Evolutionary conservation across 2,888 invertebrate genomes (phyloP), one percentile per base, ranked within the genome.

Genomic region (Drosophila neotestacea): DNA sequence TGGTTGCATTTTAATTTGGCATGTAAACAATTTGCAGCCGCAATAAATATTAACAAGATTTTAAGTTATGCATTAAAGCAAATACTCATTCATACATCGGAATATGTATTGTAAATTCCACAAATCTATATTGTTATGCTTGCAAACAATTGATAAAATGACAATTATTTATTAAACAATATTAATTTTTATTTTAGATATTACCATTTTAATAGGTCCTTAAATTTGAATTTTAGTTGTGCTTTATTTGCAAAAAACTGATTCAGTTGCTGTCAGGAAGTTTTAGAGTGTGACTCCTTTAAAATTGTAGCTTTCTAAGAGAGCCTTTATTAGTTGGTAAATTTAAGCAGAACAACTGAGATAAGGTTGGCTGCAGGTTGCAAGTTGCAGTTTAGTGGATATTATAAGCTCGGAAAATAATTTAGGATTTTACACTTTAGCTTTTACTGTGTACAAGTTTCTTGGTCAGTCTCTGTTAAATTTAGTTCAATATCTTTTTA

Each of bases 11-110:
- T 79, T 80, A 77, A 82, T 83, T 85, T 76, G 62, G 61, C 56
- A 73, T 80, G 70, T 72, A 81, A 83, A 79, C 77, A 81, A 83
- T 74, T 80, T 74, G 70, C 65, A 62, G 64, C 68, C 73, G 66
- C 64, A 77, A 74, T 83, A 71, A 72, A 74, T 81, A 81, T 77
- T 77, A 82, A 82, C 71, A 84, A 72, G 72, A 78, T 69, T 80
- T 81, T 52, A 64, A 79, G 81, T 58, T 54, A 60, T 63, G 62
- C 32, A 34, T 22, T 16, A 70, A 62, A 61, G 36, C 54, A 41
- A 44, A 62, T 36, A 16, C 56, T 42, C 28, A 41, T 41, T 36
- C 11, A 10, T 22, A 9, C 32, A 36, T 32, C 0, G 6, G 9
- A 6, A 32, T n/a, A 32, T 11, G 9, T 27, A 59, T 39, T 59